These are phyloP conservation scores for Diadema setosum DNA, from an alignment of 35 echinoderm and acorn worm species.

Conservation along the genomic window DNA sequence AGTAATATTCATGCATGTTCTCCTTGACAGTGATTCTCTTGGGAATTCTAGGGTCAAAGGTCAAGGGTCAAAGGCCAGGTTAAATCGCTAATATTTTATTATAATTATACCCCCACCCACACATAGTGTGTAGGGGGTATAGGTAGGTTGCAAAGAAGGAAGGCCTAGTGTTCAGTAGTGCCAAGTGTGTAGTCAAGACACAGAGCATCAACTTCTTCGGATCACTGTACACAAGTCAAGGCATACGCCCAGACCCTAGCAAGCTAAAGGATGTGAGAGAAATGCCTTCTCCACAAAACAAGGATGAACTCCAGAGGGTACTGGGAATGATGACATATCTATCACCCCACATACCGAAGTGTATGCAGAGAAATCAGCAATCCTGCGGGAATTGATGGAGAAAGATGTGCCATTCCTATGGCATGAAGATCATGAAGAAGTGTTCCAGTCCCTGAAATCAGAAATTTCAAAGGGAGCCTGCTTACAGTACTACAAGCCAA, in stretches of 20 bases:
- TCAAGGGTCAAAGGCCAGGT: too few relatives aligned
- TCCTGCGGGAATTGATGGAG: slow-evolving; percentile 42
- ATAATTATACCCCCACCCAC: too few relatives aligned
- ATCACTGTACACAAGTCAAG: not conserved
- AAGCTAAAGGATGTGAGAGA: not conserved
- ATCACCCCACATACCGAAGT: too few relatives aligned
- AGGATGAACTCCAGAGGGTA: not conserved
- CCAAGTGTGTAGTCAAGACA: not conserved
- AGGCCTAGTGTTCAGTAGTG: not conserved
- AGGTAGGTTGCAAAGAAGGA: too few relatives aligned
- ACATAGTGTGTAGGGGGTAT: too few relatives aligned
- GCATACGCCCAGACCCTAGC: not conserved
- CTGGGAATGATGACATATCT: not conserved
- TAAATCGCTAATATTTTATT: too few relatives aligned
- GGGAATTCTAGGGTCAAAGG: too few relatives aligned
- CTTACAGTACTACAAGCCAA: slow-evolving; percentile 47
- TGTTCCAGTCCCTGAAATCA: slow-evolving; percentile 22
- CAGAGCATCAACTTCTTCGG: not conserved
- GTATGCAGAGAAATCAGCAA: slow-evolving; percentile 28
- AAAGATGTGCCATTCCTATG: slow-evolving; percentile 36
- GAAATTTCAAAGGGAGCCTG: not conserved
- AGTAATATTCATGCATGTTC: too few relatives aligned
- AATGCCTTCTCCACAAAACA: not conserved
- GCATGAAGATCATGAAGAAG: slow-evolving; percentile 52
- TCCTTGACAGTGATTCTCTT: too few relatives aligned